Evolutionary conservation across 1,140 invertebrate genomes (phyloP).

Genomic region (Uloborus diversus): DNA sequence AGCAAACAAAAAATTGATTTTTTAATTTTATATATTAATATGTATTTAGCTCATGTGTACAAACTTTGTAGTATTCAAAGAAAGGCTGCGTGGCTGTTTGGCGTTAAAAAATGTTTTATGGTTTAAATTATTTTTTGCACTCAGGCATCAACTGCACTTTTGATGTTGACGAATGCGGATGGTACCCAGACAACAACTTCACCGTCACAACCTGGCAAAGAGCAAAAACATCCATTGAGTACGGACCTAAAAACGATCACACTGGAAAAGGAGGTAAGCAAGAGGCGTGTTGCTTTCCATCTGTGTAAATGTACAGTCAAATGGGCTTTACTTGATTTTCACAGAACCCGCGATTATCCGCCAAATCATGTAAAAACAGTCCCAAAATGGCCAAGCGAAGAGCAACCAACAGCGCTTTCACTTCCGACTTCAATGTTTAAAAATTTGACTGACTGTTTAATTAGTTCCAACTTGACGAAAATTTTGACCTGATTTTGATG

Average conservation of each 20-base stretch:
- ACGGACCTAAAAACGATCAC: constrained; percentile 40
- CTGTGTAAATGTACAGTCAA: background rate
- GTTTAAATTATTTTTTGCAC: no score
- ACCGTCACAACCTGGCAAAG: constrained; percentile 1
- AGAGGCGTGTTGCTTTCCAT: no score
- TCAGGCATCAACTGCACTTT: constrained; percentile 57
- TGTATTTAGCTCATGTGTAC: background rate
- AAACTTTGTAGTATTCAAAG: constrained; percentile 33
- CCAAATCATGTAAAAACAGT: no score
- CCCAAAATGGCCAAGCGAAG: no score
- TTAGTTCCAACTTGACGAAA: no score
- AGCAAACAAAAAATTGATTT: constrained; percentile 10
- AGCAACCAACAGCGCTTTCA: no score
- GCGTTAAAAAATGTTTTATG: no score
- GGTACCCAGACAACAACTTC: constrained; percentile 39
- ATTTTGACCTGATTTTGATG: no score
- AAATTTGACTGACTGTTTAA: no score
- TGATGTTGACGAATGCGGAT: constrained; percentile 46
- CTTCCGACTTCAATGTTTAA: no score
- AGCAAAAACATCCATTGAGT: constrained; percentile 10
- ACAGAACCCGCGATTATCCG: no score
- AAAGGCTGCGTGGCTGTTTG: no score
- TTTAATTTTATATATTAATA: background rate
- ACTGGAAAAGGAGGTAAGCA: constrained; percentile 43
- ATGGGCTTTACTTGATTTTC: background rate